phyloP scores from a whole-genome alignment of 2,113 vertebrate species.

The Xiphias gladius region DNA sequence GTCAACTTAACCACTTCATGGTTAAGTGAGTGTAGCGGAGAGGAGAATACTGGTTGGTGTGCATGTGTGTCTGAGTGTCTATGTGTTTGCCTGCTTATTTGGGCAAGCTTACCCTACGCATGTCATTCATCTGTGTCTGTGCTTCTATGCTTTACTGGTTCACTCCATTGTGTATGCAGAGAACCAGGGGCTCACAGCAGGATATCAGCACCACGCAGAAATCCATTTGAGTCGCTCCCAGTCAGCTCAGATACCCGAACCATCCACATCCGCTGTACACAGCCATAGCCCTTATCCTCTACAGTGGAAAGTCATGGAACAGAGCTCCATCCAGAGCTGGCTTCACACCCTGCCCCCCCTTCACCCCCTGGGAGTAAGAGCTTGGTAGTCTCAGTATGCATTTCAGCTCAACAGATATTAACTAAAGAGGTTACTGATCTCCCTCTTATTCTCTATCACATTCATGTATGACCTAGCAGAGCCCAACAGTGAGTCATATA shows the following conservation, averaged over 20 bases:
- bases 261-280: conserved; percentile 29
- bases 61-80: neutral
- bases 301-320: conserved; percentile 42
- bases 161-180: conserved; percentile 51
- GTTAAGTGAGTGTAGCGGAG: conserved; percentile 72
- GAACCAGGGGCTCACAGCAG: conserved; percentile 57
- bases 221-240: conserved; percentile 68
- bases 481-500: conserved; percentile 12
- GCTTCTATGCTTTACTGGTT: conserved; percentile 49
- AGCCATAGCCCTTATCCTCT: conserved; percentile 14
- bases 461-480: conserved; percentile 41
- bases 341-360: conserved; percentile 10
- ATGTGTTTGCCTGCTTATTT: conserved; percentile 10
- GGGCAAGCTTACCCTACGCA: conserved; percentile 16
- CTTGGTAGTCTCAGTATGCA: conserved; percentile 25
- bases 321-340: conserved; percentile 32
- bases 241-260: conserved; percentile 54
- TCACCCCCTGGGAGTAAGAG: neutral
- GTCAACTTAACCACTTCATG: conserved; percentile 79
- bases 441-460: conserved; percentile 22
- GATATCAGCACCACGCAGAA: conserved; percentile 65
- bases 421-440: conserved; percentile 57
- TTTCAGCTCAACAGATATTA: conserved; percentile 41
- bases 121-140: conserved; percentile 52
- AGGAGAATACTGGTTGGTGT: conserved; percentile 46